phyloP scores from a whole-genome alignment of 2,888 invertebrate genomes.

The Plagodis dolabraria region DNA sequence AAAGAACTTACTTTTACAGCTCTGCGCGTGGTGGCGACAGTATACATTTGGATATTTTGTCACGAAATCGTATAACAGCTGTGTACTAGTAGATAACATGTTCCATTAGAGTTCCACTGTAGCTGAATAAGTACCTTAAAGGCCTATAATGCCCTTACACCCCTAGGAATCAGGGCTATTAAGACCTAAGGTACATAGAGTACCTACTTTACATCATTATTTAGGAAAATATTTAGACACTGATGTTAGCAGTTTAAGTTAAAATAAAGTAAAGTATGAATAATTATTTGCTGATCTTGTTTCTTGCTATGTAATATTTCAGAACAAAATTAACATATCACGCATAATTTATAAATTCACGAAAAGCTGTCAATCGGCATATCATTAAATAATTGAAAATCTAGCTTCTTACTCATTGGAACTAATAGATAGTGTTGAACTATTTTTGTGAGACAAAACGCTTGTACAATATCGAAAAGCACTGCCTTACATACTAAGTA shows the following conservation, averaged over 20 bases:
- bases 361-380: constrained; percentile 68
- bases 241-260: constrained; percentile 31
- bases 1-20: neutral
- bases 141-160: constrained; percentile 32
- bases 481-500: constrained; percentile 82
- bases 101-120: constrained; percentile 35
- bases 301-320: constrained; percentile 30
- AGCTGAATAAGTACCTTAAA: constrained; percentile 34
- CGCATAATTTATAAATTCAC: constrained; percentile 68
- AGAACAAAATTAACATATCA: constrained; percentile 70
- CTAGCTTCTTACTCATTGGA: constrained; percentile 38
- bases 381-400: constrained; percentile 64
- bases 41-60: constrained; percentile 24
- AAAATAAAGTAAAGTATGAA: constrained; percentile 37
- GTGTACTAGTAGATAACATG: constrained; percentile 34
- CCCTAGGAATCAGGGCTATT: constrained; percentile 22
- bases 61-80: constrained; percentile 21
- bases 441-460: constrained; percentile 57
- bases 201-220: constrained; percentile 30
- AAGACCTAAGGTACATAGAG: constrained; percentile 33
- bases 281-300: constrained; percentile 21
- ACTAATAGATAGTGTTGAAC: constrained; percentile 32
- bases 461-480: constrained; percentile 72
- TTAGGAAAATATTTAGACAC: constrained; percentile 34
- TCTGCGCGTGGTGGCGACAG: no score